Evolutionary conservation across 2,797 vertebrate species (phyloP).

Genomic region (Darevskia mixta): DNA sequence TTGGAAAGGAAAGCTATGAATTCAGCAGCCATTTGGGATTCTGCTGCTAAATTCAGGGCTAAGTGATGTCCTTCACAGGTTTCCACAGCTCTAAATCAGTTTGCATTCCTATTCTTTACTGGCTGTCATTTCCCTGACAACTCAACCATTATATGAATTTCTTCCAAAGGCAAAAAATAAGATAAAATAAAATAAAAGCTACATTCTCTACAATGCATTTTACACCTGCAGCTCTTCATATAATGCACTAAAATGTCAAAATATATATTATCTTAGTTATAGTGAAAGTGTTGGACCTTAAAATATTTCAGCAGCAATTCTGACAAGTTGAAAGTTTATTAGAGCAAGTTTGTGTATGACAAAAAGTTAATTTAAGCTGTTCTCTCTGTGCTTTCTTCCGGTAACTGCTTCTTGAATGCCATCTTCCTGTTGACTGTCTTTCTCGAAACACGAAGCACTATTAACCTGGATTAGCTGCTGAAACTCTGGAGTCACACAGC

Average conservation of each 20-base stretch:
- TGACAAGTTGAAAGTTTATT: conserved; percentile 62
- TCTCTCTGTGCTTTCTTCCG: conserved; percentile 22
- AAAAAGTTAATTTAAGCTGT: conserved; percentile 52
- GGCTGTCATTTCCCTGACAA: conserved; percentile 54
- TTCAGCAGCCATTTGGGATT: conserved; percentile 12
- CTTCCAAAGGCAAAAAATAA: conserved; percentile 33
- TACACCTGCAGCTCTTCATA: conserved; percentile 45
- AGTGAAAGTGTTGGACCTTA: conserved; percentile 39
- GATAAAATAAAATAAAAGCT: not conserved
- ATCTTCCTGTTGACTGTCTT: conserved; percentile 39
- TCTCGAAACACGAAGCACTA: conserved; percentile 33
- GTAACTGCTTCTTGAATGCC: not conserved
- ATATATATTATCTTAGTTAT: conserved; percentile 48
- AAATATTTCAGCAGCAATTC: conserved; percentile 31
- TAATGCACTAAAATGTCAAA: conserved; percentile 55
- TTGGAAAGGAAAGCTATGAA: not conserved
- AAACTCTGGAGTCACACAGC: conserved; percentile 42
- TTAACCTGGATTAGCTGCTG: conserved; percentile 60
- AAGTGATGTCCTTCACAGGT: conserved; percentile 25
- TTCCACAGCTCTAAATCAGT: conserved; percentile 28
- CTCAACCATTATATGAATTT: conserved; percentile 58
- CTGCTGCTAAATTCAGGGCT: not conserved
- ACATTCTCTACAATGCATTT: conserved; percentile 48
- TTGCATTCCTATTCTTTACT: conserved; percentile 44
- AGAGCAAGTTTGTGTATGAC: conserved; percentile 38